Percentiles rank a stretch among this genome's conserved stretches.
phyloP scores from a whole-genome alignment of 2,113 vertebrate genomes.

The Ploceus nigricollis region DNA sequence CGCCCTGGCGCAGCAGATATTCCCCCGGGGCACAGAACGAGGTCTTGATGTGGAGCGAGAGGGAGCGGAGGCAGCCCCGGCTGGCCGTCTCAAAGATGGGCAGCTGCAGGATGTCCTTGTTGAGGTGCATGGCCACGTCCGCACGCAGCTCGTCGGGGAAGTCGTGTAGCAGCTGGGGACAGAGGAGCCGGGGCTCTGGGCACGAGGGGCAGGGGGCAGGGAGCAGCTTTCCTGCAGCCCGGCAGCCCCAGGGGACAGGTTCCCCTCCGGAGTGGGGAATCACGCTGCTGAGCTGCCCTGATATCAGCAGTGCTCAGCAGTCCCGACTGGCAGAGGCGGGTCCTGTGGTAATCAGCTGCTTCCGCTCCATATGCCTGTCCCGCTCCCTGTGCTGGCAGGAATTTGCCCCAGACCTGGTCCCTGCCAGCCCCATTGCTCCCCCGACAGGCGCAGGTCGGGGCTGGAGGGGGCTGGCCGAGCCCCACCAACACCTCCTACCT shows the following conservation, averaged over 20 bases:
- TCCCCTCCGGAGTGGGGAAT: accelerated
- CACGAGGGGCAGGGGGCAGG: accelerated
- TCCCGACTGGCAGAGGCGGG: accelerated
- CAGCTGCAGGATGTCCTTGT: constrained; percentile 96
- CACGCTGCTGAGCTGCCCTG: not conserved
- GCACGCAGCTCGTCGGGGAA: constrained; percentile 93
- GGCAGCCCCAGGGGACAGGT: not conserved
- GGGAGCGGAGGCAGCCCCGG: constrained; percentile 90
- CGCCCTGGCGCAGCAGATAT: constrained; percentile 90
- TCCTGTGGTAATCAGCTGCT: not conserved
- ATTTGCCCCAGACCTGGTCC: not conserved
- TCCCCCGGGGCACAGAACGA: constrained; percentile 94
- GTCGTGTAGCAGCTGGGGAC: constrained; percentile 86
- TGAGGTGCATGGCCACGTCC: constrained; percentile 93
- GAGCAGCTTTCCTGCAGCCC: not conserved
- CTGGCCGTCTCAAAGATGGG: constrained; percentile 88
- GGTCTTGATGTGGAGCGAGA: constrained; percentile 94
- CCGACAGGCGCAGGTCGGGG: accelerated
- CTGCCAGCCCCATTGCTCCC: not conserved
- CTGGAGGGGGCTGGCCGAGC: accelerated
- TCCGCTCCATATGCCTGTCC: not conserved
- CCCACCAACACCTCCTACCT: constrained; percentile 69
- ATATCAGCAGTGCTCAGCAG: not conserved
- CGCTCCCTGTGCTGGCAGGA: accelerated
- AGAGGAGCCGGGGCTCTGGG: not conserved